Conservation (phyloP, 1,140 invertebrate genomes). For the Parapsyche elsis region DNA sequence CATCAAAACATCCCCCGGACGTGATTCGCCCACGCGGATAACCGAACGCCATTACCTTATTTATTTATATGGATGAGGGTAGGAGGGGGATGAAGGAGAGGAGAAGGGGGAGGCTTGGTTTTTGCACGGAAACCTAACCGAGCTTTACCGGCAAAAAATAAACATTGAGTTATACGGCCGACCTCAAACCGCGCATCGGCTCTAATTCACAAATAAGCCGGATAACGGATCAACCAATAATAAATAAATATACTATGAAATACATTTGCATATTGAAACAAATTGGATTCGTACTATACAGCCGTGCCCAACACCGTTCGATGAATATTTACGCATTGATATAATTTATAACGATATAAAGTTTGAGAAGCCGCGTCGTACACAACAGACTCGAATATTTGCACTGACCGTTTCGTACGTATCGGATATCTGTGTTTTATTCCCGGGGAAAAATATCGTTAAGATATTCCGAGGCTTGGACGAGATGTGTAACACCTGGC, state of each 20-base stretch:
- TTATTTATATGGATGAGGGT: slow-evolving; percentile 16
- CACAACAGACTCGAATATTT: slow-evolving; percentile 18
- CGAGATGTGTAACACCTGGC: slow-evolving; percentile 44
- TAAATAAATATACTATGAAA: no score
- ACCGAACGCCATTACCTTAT: slow-evolving; percentile 40
- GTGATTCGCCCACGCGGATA: slow-evolving; percentile 49
- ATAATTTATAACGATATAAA: background rate
- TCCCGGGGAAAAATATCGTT: slow-evolving; percentile 42
- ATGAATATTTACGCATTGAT: background rate
- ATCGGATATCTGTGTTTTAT: slow-evolving; percentile 44
- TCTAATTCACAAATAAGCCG: background rate
- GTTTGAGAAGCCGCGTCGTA: background rate
- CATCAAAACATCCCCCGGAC: slow-evolving; percentile 54
- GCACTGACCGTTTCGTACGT: slow-evolving; percentile 33
- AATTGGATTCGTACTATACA: background rate
- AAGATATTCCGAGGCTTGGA: slow-evolving; percentile 46
- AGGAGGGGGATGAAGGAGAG: background rate
- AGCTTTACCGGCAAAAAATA: slow-evolving; percentile 5
- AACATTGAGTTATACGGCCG: slow-evolving; percentile 17
- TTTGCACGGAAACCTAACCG: background rate
- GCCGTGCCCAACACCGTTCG: no score
- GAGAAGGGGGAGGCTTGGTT: background rate
- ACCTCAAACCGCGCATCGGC: no score
- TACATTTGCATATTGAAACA: no score
- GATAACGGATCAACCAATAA: background rate